Conservation (phyloP, 2,113 vertebrate species). For the Promerops cafer region DNA sequence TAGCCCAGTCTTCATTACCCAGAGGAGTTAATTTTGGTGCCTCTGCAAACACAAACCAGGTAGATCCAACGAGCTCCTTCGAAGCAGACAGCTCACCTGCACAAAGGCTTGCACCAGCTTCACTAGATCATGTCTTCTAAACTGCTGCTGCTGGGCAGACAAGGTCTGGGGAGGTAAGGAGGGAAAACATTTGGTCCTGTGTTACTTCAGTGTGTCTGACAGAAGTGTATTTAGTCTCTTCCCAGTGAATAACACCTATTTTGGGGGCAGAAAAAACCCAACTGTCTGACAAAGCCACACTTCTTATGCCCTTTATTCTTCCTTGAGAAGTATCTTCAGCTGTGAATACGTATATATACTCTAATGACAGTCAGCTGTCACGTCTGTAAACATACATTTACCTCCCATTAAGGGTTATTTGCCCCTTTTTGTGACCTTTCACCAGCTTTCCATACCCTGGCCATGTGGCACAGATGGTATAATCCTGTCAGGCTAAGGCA, state of each 20-base stretch:
- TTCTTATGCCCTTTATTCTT: not conserved
- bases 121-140: not conserved
- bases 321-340: constrained; percentile 60
- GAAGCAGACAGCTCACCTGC: not conserved
- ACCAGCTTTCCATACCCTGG: constrained; percentile 62
- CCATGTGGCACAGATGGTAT: constrained; percentile 89
- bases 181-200: not conserved
- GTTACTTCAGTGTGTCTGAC: not conserved
- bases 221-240: not conserved
- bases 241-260: not conserved
- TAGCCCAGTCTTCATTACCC: not conserved
- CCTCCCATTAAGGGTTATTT: constrained; percentile 73
- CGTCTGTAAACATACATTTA: constrained; percentile 73
- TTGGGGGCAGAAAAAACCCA: not conserved
- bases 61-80: not conserved
- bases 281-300: not conserved
- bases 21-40: not conserved
- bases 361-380: constrained; percentile 77
- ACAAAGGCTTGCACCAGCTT: not conserved
- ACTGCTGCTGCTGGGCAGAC: not conserved
- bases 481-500: constrained; percentile 83
- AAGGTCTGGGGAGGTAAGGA: not conserved
- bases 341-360: constrained; percentile 15
- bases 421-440: constrained; percentile 73
- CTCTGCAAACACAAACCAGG: not conserved